phyloP scores from a whole-genome alignment of 2,113 vertebrate species.

The Sorex fumeus region DNA sequence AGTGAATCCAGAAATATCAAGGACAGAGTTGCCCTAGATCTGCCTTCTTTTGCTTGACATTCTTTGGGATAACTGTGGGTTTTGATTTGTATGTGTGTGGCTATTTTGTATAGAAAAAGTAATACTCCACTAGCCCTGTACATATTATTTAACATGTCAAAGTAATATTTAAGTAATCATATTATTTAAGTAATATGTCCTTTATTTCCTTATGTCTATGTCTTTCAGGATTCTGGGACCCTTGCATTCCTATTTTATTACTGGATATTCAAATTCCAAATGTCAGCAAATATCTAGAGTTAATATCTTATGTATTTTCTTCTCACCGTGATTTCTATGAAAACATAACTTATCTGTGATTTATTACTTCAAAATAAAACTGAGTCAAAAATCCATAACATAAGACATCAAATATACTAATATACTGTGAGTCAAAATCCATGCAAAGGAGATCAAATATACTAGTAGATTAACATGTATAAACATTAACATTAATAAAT shows the following conservation, averaged over 20 bases:
- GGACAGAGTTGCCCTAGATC: background rate
- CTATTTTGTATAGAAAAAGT: background rate
- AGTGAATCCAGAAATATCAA: background rate
- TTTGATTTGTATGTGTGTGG: background rate
- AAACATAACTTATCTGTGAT: constrained; percentile 22
- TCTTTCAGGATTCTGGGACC: constrained; percentile 5
- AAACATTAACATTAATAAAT: constrained; percentile 47
- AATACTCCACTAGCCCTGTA: background rate
- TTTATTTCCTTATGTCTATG: background rate
- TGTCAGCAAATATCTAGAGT: background rate
- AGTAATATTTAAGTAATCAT: background rate
- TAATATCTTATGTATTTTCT: background rate
- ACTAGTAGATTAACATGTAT: background rate
- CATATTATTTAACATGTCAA: no score
- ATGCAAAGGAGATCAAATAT: constrained; percentile 26
- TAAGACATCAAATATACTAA: no score
- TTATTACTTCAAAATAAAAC: background rate
- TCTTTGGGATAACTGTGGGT: background rate
- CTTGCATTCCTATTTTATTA: background rate
- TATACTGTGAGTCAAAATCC: background rate
- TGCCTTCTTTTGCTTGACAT: background rate
- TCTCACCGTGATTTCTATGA: background rate
- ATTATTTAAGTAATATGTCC: background rate
- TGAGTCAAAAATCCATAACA: background rate
- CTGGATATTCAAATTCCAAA: background rate